A percentile compares a stretch with the other conserved stretches of the same genome.
These are phyloP conservation scores for Nothocercus julius DNA, from an alignment of 2,113 vertebrate species.

Conservation along the genomic window DNA sequence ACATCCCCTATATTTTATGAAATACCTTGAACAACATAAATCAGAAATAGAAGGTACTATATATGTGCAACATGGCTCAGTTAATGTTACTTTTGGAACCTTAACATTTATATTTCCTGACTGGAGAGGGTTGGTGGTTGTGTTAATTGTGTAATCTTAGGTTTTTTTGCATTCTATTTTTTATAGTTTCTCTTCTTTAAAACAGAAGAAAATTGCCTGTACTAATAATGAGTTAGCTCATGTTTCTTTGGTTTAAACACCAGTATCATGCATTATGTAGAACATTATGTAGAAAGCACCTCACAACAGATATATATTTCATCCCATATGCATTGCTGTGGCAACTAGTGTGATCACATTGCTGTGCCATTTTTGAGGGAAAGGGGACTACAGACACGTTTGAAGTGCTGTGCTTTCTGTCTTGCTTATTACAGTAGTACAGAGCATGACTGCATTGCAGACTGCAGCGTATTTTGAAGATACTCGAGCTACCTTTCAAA, in stretches of 20 bases:
- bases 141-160: constrained; percentile 22
- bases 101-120: constrained; percentile 48
- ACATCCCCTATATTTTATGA: constrained; percentile 59
- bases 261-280: not conserved
- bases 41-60: constrained; percentile 53
- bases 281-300: not conserved
- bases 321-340: not conserved
- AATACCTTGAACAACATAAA: constrained; percentile 65
- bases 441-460: constrained; percentile 64
- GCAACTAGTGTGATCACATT: not conserved
- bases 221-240: constrained; percentile 26
- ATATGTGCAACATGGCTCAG: constrained; percentile 42
- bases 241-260: constrained; percentile 28
- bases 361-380: not conserved
- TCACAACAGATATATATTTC: not conserved
- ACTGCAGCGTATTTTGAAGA: not conserved
- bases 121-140: not conserved
- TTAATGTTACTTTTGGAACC: constrained; percentile 55
- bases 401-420: constrained; percentile 10
- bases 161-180: constrained; percentile 11
- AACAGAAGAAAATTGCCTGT: constrained; percentile 3
- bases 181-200: not conserved
- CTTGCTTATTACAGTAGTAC: not conserved
- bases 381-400: not conserved
- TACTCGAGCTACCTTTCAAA: not conserved